Conservation (phyloP, 2,888 invertebrate genomes). For the Orgyia antiqua region DNA sequence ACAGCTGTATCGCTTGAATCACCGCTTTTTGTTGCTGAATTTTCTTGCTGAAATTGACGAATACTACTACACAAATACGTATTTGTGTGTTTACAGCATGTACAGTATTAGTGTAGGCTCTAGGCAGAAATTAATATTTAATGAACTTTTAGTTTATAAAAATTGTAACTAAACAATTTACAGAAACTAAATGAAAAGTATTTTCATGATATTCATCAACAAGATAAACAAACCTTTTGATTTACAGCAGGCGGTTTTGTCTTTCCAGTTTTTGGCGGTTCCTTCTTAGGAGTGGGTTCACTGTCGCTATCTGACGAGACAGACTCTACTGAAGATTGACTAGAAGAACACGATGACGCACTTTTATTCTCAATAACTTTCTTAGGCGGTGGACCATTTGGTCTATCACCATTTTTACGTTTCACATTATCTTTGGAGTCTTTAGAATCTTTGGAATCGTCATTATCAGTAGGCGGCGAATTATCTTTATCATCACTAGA, state of each 20-base stretch:
- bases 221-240: slow-evolving; percentile 36
- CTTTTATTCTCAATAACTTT: slow-evolving; percentile 59
- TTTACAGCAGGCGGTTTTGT: slow-evolving; percentile 49
- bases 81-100: no score
- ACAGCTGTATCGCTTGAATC: slow-evolving; percentile 47
- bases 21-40: slow-evolving; percentile 39
- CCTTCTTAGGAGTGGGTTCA: slow-evolving; percentile 55
- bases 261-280: slow-evolving; percentile 50
- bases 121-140: no score
- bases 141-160: no score
- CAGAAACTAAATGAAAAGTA: no score
- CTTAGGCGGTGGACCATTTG: slow-evolving; percentile 63
- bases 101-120: no score
- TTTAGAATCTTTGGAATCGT: slow-evolving; percentile 55
- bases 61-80: neutral
- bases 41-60: slow-evolving; percentile 38
- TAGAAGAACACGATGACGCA: slow-evolving; percentile 64
- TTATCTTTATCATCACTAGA: slow-evolving; percentile 59
- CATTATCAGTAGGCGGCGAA: slow-evolving; percentile 38
- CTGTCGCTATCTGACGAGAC: slow-evolving; percentile 67
- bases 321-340: slow-evolving; percentile 66
- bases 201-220: neutral
- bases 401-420: slow-evolving; percentile 49
- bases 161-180: no score
- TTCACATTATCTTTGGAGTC: slow-evolving; percentile 35